These are phyloP conservation scores for Diabrotica balteata DNA, from an alignment of 2,888 invertebrate genomes.

Conservation along the genomic window DNA sequence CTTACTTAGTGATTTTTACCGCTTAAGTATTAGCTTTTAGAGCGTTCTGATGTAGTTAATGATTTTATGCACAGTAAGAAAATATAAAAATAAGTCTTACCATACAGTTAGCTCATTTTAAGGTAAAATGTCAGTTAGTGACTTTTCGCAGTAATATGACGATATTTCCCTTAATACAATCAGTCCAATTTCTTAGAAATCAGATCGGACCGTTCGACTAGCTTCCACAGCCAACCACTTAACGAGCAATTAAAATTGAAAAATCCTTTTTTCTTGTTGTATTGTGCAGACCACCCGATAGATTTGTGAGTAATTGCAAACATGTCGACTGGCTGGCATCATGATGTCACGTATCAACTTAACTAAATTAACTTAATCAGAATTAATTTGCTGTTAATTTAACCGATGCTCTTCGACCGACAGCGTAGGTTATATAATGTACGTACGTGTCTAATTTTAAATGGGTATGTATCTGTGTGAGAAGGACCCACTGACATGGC, in stretches of 20 bases:
- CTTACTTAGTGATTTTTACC: no score
- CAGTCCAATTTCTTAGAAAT: neutral
- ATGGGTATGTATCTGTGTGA: neutral
- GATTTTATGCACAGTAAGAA: no score
- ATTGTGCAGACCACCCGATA: constrained; percentile 27
- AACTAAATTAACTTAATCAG: constrained; percentile 59
- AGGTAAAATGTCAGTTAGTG: no score
- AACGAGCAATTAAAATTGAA: neutral
- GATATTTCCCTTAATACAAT: no score
- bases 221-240: neutral
- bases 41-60: no score
- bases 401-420: constrained; percentile 52
- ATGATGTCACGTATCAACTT: constrained; percentile 58
- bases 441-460: neutral
- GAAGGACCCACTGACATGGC: no score
- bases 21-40: no score
- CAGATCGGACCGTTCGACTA: neutral
- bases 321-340: constrained; percentile 50
- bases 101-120: no score
- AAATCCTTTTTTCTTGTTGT: constrained; percentile 8
- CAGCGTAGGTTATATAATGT: constrained; percentile 49
- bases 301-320: constrained; percentile 28
- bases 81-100: no score
- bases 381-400: constrained; percentile 59
- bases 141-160: no score